Evolutionary conservation across 2,888 invertebrate genomes (phyloP).

Genomic region (Apotomis turbidana): DNA sequence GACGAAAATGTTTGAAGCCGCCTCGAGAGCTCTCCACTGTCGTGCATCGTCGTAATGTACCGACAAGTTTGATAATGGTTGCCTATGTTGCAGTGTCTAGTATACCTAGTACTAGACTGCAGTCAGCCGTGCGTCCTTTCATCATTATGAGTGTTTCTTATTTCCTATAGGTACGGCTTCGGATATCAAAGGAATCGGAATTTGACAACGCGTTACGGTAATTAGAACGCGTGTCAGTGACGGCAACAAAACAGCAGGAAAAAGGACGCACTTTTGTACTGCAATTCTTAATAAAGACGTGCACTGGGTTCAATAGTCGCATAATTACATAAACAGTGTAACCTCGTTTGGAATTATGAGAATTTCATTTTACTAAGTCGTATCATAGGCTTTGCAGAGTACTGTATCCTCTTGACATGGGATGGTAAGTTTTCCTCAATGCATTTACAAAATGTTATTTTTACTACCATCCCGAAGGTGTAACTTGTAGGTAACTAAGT

Average conservation of each 20-base stretch:
- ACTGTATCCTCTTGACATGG: constrained; percentile 13
- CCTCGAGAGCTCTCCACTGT: constrained; percentile 50
- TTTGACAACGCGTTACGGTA: neutral
- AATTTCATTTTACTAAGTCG: constrained; percentile 8
- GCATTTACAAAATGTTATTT: constrained; percentile 19
- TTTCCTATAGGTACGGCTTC: neutral
- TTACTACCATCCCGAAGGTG: constrained; percentile 10
- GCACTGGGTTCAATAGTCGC: neutral
- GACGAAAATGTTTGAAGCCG: constrained; percentile 68
- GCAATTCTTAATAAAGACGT: constrained; percentile 15
- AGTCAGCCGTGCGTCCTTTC: neutral
- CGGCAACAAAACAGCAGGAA: neutral
- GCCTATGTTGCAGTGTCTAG: neutral
- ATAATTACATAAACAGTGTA: constrained; percentile 17
- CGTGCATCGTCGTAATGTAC: constrained; percentile 25
- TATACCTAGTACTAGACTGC: neutral
- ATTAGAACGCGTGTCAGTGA: neutral
- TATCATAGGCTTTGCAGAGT: constrained; percentile 12
- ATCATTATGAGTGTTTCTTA: constrained; percentile 5
- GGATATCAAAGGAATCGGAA: no score
- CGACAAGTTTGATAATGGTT: constrained; percentile 32
- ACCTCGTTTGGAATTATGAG: constrained; percentile 25
- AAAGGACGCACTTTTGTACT: neutral
- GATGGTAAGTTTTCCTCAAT: constrained; percentile 19
- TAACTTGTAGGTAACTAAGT: constrained; percentile 15